Base-by-base conservation (phyloP, 1,140 invertebrate genomes). In the Cotesia typhae region DNA sequence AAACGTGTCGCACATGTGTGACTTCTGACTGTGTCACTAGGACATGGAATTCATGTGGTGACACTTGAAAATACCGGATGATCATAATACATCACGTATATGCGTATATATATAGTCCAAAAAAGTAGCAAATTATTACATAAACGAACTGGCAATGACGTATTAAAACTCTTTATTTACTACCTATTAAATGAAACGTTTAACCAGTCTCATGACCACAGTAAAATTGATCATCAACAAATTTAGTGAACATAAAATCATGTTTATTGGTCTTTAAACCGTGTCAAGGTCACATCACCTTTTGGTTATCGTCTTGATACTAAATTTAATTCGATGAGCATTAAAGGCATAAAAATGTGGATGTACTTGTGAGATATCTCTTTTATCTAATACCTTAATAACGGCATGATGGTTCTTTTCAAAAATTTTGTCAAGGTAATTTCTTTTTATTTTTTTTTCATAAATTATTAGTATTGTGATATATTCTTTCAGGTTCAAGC, bases 261-360 rank as follows among this genome's bases (percentile, higher is more conserved):
- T 52, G n/a, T 66, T 66, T 51, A 66, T 66, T 47, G 20, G 47
- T 66, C 36, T 66, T 53, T 37, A 61, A 57, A 70, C 14, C 57
- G 17, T 70, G 68, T 70, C 57, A 70, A 70, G 68, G 68, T 61
- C 68, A n/a, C 17, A 47, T 10, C 14, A 28, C 4, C n/a, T 52
- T 70, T 20, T 3, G 38, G 59, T 61, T 59, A 59, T 61, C 57
- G 28, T 14, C 57, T 38, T 63, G 38, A 14, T 41, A 68, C 37
- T 70, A 65, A 70, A 73, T 74, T 74, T 69, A 74, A 71, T 74
- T 74, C 69, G 67, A 74, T 67, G 64, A 74, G 63, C 41, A 17
- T 4, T 6, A 12, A 17, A 36, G 47, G 35, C 38, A 59, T 59
- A 9, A 57, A 61, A 70, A 47, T 70, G 14, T 59, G 55, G 55